Percentiles rank a stretch among this genome's conserved stretches.
phyloP scores from a whole-genome alignment of 2,888 invertebrate genomes.

The Amphipoea lucens region DNA sequence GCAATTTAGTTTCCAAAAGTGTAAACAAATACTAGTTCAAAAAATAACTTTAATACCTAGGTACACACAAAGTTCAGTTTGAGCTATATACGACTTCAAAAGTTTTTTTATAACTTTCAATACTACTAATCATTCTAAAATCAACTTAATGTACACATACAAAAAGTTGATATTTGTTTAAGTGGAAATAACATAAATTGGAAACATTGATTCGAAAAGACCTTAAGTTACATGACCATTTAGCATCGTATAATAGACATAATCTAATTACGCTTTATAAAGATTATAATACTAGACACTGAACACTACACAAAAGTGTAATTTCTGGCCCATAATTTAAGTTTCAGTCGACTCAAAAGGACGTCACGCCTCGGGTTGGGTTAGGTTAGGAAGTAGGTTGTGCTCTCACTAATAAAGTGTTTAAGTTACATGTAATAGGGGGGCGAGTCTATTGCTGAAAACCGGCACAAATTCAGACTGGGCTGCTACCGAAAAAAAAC shows the following conservation, averaged over 20 bases:
- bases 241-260: not conserved
- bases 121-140: not conserved
- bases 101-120: no score
- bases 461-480: not conserved
- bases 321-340: constrained; percentile 4
- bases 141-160: not conserved
- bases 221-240: not conserved
- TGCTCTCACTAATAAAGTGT: not conserved
- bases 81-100: not conserved
- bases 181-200: not conserved
- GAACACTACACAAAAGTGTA: constrained; percentile 9
- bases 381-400: not conserved
- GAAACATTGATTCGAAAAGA: not conserved
- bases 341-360: not conserved
- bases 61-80: not conserved
- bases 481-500: not conserved
- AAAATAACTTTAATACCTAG: not conserved
- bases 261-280: not conserved
- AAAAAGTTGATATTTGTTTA: not conserved
- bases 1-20: not conserved
- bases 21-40: not conserved
- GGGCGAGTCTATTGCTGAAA: not conserved
- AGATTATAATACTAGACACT: constrained; percentile 22
- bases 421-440: not conserved
- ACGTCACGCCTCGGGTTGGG: no score